Evolutionary conservation across 2,113 vertebrate species (phyloP), one percentile per base, ranked within the genome.

Genomic region (Rissa tridactyla): DNA sequence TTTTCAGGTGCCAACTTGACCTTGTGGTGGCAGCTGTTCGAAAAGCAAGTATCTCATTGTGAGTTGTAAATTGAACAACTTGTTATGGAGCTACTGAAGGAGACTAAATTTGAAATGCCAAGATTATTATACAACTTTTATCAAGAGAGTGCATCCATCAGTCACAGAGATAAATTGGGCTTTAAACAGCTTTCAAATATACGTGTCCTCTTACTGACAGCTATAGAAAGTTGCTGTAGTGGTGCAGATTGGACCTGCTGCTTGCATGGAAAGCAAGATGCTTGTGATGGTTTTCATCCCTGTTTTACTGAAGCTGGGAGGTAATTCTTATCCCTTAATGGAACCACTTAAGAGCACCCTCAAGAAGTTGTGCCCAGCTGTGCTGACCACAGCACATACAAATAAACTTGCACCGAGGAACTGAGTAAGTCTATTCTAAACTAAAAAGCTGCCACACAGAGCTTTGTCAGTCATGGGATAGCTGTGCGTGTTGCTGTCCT

Each of bases 21-120:
- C 95, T 96, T 95, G 94, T 42, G 73, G 92, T 54, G 10, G 78
- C 96, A 96, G 97, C 96, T 97, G 95, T 77, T 97, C 7, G 70
- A 66, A 77, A 76, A 85, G 91, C 89, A 70, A 94, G 77, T 49
- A 73, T 84, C 92, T 95, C 89, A 38, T 94, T 95, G 91, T 87
- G 86, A 94, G 95, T 52, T 91, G 97, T 79, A 62, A 95, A 96
- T 87, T 87, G 94, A 92, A 89, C 89, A 79, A 94, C 82, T 95
- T 89, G 80, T 94, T 92, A 79, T 44, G 54, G 92, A 96, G 89
- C 95, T 91, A 44, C 88, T 96, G 96, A 91, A 97, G 76, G 84
- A 92, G 97, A 91, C 96, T 97, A 94, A 97, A 96, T 95, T 94
- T 94, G 91, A 97, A 96, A 97, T 92, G 78, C 89, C 58, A 61